Conservation (phyloP, 92 coral and sea anemone genomes). For the Palythoa heliodiscus region DNA sequence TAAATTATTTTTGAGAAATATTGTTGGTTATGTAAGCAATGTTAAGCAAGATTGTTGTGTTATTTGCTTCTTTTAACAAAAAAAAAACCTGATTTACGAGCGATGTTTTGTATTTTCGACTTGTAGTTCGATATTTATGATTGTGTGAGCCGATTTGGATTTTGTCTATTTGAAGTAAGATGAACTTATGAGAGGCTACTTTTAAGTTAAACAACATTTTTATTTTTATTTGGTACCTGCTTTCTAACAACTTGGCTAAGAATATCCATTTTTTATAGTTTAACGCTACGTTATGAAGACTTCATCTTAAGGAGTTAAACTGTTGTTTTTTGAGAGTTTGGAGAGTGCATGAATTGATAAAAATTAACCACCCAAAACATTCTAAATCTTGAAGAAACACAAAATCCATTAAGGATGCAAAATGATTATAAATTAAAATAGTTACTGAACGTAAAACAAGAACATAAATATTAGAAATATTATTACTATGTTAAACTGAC, state of each 20-base stretch:
- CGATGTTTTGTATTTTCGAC: background rate
- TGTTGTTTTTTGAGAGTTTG: background rate
- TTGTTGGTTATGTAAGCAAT: background rate
- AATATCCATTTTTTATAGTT: background rate
- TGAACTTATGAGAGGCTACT: background rate
- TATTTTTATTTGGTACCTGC: background rate
- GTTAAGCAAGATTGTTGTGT: background rate
- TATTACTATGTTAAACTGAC: slow-evolving; percentile 28
- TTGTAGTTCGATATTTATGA: background rate
- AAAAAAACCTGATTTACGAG: background rate
- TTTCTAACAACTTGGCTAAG: background rate
- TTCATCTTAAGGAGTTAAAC: background rate
- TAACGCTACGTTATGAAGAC: background rate
- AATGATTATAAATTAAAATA: slow-evolving; percentile 31
- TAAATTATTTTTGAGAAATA: slow-evolving; percentile 19
- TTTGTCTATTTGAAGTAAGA: background rate
- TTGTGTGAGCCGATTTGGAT: background rate
- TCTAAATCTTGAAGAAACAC: slow-evolving; percentile 9
- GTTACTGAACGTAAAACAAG: background rate
- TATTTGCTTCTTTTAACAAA: background rate
- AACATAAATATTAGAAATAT: background rate
- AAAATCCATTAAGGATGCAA: slow-evolving; percentile 2
- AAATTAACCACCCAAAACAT: background rate
- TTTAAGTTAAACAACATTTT: slow-evolving; percentile 10
- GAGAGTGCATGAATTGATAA: background rate